Conservation (phyloP, 2,797 vertebrate species). For the Peromyscus eremicus region DNA sequence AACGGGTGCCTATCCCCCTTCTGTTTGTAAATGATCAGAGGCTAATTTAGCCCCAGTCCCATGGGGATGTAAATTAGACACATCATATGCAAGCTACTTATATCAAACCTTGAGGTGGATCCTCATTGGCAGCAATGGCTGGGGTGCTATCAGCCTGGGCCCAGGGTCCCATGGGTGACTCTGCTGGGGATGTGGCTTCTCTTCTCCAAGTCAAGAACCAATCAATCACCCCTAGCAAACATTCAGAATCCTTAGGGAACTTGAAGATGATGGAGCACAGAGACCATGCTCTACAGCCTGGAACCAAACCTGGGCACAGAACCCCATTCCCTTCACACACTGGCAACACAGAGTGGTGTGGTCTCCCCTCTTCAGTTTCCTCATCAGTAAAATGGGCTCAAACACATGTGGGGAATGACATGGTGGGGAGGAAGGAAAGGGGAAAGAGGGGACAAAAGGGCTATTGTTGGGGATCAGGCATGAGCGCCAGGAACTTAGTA, state of each 20-base stretch:
- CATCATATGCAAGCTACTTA: constrained; percentile 28
- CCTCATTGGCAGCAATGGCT: background rate
- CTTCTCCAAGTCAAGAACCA: background rate
- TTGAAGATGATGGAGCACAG: too few species aligned
- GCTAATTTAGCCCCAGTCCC: constrained; percentile 38
- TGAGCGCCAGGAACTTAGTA: background rate
- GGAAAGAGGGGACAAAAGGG: background rate
- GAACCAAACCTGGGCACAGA: background rate
- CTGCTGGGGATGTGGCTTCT: accelerated
- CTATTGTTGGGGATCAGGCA: background rate
- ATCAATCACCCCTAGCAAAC: background rate
- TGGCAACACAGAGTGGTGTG: background rate
- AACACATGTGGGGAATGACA: background rate
- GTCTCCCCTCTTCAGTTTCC: background rate
- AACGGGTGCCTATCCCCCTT: constrained; percentile 30
- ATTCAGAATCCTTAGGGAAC: background rate
- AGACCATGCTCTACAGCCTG: background rate
- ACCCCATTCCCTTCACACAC: background rate
- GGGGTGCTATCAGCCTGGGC: background rate
- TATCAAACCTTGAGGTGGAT: background rate
- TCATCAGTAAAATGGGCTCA: background rate
- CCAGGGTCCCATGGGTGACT: background rate
- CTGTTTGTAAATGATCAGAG: constrained; percentile 68
- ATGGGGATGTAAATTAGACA: background rate
- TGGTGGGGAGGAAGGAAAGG: background rate